Conservation (phyloP, 2,888 invertebrate genomes). For the Choristoneura rosaceana region DNA sequence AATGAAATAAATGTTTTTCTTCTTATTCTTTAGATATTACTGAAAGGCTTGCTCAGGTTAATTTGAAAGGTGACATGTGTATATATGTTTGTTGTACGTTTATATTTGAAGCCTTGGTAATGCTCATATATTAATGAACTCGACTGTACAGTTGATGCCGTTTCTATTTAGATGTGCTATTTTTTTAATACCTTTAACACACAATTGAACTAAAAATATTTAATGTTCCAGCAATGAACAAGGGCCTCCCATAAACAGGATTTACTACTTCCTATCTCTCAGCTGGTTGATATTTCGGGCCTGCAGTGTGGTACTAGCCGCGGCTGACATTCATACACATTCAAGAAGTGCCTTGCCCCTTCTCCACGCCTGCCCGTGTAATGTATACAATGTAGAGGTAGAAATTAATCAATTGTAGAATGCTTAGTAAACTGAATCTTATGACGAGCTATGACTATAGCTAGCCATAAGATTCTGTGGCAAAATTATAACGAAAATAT, state of each 20-base stretch:
- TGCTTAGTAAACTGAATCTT: neutral
- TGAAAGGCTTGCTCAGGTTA: too few species aligned
- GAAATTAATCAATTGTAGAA: neutral
- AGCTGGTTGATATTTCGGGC: constrained; percentile 87
- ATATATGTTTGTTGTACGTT: too few species aligned
- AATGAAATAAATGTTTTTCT: too few species aligned
- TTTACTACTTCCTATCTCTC: constrained; percentile 88
- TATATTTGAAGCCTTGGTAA: too few species aligned
- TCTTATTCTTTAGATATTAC: too few species aligned
- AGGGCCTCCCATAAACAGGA: constrained; percentile 70
- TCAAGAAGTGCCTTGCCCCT: constrained; percentile 78
- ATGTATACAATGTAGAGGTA: constrained; percentile 86
- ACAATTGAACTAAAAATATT: too few species aligned
- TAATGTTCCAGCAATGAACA: constrained; percentile 55
- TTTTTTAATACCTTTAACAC: too few species aligned
- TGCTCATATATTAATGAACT: too few species aligned
- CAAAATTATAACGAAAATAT: neutral
- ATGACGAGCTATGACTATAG: too few species aligned
- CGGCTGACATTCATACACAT: constrained; percentile 84
- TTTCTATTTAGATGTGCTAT: too few species aligned
- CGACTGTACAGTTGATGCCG: too few species aligned
- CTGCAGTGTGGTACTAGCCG: constrained; percentile 86
- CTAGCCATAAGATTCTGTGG: neutral
- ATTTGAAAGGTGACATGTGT: too few species aligned
- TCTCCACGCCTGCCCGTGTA: constrained; percentile 77